Base-by-base conservation (phyloP, 2,888 invertebrate genomes). In the Ormyrus pomaceus region DNA sequence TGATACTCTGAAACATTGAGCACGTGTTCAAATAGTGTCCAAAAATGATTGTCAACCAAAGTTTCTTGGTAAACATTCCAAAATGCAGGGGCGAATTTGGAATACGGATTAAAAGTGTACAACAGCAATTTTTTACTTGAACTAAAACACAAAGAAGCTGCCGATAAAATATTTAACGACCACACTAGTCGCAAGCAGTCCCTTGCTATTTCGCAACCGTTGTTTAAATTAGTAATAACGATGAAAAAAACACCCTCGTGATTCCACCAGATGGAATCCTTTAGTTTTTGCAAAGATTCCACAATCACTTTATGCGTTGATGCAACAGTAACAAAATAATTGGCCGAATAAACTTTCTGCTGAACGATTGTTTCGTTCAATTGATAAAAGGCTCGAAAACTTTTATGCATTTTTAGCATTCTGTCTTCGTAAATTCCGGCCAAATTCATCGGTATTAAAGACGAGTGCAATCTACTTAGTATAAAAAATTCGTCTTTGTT, bases 61-160 rank as follows among this genome's bases (percentile, higher is more conserved):
- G 34, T 5, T 8, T 1, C 45, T 5, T 8, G 7, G 1, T 50
- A 11, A 19, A 11, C 7, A 0, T 19, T 71, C 71, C 71, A 71
- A 61, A 71, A 71, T 71, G 34, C 34, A 3, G 71, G 71, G 5
- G 71, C 59, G 8, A 6, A 9, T 48, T 5, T 8, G 2, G 58
- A 58, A 46, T 58, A 69, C 48, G 69, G 69, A 48, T 69, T 69
- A n/a, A 48, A 69, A 45, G 69, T 69, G 46, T n/a, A 69, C 8
- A 69, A 48, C 5, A n/a, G n/a, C 5, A 58, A 7, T 5, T 69
- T 56, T 9, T 69, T 58, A 6, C 9, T 69, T 19, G 48, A 0
- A 13, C 13, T 48, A 11, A 9, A 8, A 13, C 69, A 69, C 6
- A 69, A 55, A 5, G 58, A 56, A 7, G 48, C 13, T 5, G 58